Evolutionary conservation across 2,888 invertebrate species (phyloP), one percentile per base, ranked within the genome.

Genomic region (Eupithecia pulchellata): DNA sequence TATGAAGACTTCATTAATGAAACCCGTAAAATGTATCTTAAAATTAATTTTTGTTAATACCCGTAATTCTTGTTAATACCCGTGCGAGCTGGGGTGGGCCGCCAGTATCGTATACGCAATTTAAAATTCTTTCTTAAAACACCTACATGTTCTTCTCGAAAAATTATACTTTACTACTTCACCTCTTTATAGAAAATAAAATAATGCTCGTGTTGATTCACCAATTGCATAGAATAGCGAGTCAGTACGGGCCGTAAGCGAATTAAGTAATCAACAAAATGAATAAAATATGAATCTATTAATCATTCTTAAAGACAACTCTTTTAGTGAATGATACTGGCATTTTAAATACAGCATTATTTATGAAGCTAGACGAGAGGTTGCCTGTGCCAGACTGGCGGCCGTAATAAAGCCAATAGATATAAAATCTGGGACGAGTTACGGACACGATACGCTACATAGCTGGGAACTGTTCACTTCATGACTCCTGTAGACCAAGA

Each of bases 361-460:
- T 47, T 20, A 2, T 1, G 47, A 47, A 17, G 20, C 47, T 20
- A n/a, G n/a, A n/a, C n/a, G n/a, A n/a, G n/a, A n/a, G n/a, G n/a
- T 20, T 6, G 6, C 9, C 78, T 81, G n/a, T n/a, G 85, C 82
- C 84, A 79, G 76, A 72, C 79, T 83, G 84, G 82, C 81, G 82
- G 80, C 80, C 76, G 79, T 75, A 79, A 82, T 86, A 86, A 86
- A 85, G 82, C 79, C 74, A 39, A 78, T 55, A 17, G 82, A 77
- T 83, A 84, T 85, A 86, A 86, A 86, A 83, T 82, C 77, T 75
- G 80, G 77, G 79, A 75, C 79, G 79, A 79, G 74, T 75, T 66
- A 74, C 64, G 76, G 79, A 78, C 81, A 82, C 9, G 47, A 47
- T 20, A 20, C 42, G 20, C 75, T 79, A 75, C 79, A 78, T 84